These are phyloP conservation scores for Drosophila dives DNA, from an alignment of 2,888 invertebrate species.

Conservation along the genomic window DNA sequence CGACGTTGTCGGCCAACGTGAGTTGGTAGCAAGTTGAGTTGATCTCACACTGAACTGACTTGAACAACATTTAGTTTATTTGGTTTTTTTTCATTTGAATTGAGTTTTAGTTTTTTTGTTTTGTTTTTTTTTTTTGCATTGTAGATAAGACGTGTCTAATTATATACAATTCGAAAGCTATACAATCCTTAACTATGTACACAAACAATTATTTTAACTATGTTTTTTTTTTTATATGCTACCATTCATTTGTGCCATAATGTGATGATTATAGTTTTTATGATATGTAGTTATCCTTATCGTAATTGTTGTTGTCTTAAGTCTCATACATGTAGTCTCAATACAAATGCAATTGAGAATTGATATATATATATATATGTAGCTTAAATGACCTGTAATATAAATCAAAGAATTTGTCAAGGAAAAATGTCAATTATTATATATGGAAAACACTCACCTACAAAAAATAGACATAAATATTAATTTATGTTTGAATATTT, in stretches of 20 bases:
- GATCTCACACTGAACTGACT: constrained; percentile 7
- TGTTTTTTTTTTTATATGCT: constrained; percentile 26
- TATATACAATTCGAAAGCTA: constrained; percentile 11
- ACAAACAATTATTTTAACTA: constrained; percentile 16
- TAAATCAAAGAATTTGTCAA: not conserved
- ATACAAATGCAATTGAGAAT: constrained; percentile 13
- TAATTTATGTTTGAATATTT: not conserved
- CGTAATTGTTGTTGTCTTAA: constrained; percentile 59
- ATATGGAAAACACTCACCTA: not conserved
- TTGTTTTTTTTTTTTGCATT: constrained; percentile 8
- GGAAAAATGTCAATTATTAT: not conserved
- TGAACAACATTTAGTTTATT: not conserved
- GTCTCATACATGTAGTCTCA: constrained; percentile 24
- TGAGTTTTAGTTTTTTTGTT: not conserved
- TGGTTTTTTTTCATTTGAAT: not conserved
- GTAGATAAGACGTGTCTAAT: constrained; percentile 27
- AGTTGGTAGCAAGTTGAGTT: constrained; percentile 10
- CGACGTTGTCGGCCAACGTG: constrained; percentile 66
- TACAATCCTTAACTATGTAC: constrained; percentile 23
- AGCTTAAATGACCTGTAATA: not conserved
- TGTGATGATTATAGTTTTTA: constrained; percentile 79
- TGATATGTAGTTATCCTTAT: constrained; percentile 64
- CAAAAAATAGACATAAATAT: not conserved
- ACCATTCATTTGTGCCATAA: constrained; percentile 80
- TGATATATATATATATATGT: not conserved